Evolutionary conservation across 2,888 invertebrate species (phyloP), one percentile per base, ranked within the genome.

Genomic region (Sipunculus nudus): DNA sequence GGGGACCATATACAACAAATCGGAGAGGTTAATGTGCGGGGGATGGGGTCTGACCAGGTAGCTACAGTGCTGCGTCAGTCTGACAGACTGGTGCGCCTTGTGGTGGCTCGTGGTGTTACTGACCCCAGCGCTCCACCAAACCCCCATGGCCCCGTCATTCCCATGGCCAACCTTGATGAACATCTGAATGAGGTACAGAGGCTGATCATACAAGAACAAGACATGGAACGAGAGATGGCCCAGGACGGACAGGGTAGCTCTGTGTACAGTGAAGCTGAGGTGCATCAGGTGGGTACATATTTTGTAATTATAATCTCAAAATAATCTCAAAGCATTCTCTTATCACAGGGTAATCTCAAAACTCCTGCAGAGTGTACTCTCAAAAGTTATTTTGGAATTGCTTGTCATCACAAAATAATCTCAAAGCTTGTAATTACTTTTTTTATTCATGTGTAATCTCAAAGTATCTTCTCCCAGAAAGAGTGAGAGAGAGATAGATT

Each of bases 1-100:
- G 98, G 98, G 8, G 99, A 99, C 85, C 98, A 99, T 86, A 92
- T 99, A 76, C 88, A 99, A 75, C 97, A 98, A 86, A 85, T 86
- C 46, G 85, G 86, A 5, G 92, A 96, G 73, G 93, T 97, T 72
- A 94, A 94, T 86, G 88, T 98, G 73, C 90, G 96, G 54, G 97
- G 98, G 61, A 94, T 97, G 89, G 94, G 94, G 65, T 96, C 96
- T 54, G 98, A 99, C 85, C 86, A 87, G 85, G 96, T 97, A 74
- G 97, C 97, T 25, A 91, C 94, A 21, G 96, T 98, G 65, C 86
- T 98, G 66, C 89, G 97, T 28, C 96, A 96, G 85, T 94, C 96
- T 26, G 96, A 97, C 31, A 94, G 93, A 13, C 93, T 95, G 81
- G 96, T 97, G 59, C 89, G 96, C 2, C 89, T 97, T 52, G 93